Evolutionary conservation across 2,113 vertebrate genomes (phyloP).

Genomic region (Myiagra hebetior): DNA sequence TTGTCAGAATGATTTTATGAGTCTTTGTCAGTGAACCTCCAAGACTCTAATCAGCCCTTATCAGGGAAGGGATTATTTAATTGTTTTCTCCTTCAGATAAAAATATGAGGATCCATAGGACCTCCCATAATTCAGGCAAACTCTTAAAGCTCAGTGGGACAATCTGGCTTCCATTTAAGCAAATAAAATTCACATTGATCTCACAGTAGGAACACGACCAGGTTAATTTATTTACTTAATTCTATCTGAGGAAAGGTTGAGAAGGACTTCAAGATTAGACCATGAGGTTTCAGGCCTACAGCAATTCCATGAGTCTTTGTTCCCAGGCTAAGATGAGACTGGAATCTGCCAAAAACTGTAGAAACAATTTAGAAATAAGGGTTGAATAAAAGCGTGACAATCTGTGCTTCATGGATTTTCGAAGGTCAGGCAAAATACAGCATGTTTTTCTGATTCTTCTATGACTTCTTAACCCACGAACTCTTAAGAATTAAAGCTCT

Average conservation of each 20-base stretch:
- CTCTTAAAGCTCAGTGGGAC: background rate
- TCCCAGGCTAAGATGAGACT: background rate
- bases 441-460: background rate
- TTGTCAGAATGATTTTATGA: background rate
- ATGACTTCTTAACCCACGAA: background rate
- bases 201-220: slow-evolving; percentile 13
- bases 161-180: slow-evolving; percentile 43
- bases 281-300: background rate
- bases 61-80: background rate
- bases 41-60: background rate
- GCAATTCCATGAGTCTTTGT: background rate
- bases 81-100: background rate
- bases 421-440: background rate
- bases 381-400: background rate
- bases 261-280: background rate
- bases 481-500: background rate
- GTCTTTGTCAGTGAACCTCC: background rate
- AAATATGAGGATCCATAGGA: background rate
- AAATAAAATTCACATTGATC: slow-evolving; percentile 50
- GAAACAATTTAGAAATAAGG: background rate
- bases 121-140: background rate
- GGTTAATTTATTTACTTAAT: slow-evolving; percentile 42
- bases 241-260: background rate
- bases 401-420: background rate
- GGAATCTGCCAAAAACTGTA: background rate